These are phyloP conservation scores for Anthonomus grandis DNA, from an alignment of 1,140 invertebrate genomes.

Conservation along the genomic window DNA sequence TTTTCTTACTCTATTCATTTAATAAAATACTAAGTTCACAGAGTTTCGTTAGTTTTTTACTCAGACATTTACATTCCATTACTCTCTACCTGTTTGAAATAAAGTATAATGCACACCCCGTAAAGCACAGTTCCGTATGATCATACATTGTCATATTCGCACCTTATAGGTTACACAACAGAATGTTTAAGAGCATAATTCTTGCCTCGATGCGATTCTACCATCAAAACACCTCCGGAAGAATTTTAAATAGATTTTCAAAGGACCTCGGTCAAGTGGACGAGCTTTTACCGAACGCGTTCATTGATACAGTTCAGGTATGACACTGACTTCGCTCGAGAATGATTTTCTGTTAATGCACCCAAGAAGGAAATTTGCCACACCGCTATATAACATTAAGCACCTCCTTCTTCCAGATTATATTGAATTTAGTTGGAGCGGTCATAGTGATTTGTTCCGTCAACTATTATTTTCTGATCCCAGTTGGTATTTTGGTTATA, in stretches of 20 bases:
- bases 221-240: conserved; percentile 55
- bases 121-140: background rate
- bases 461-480: conserved; percentile 60
- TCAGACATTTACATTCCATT: background rate
- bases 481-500: conserved; percentile 63
- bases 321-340: too few species aligned
- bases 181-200: conserved; percentile 61
- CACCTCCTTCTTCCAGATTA: conserved; percentile 8
- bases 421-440: conserved; percentile 38
- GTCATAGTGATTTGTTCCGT: conserved; percentile 43
- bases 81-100: too few species aligned
- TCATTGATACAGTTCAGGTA: conserved; percentile 31
- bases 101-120: background rate
- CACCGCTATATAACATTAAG: too few species aligned
- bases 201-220: conserved; percentile 59
- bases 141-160: background rate
- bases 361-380: too few species aligned
- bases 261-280: conserved; percentile 54
- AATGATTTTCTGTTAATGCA: too few species aligned
- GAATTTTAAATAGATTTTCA: conserved; percentile 56
- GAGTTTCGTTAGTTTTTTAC: too few species aligned
- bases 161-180: conserved; percentile 56
- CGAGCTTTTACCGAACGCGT: conserved; percentile 40
- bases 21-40: too few species aligned
- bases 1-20: too few species aligned